Conservation (phyloP, 2,113 vertebrate species). For the Paracyprichromis sp. region DNA sequence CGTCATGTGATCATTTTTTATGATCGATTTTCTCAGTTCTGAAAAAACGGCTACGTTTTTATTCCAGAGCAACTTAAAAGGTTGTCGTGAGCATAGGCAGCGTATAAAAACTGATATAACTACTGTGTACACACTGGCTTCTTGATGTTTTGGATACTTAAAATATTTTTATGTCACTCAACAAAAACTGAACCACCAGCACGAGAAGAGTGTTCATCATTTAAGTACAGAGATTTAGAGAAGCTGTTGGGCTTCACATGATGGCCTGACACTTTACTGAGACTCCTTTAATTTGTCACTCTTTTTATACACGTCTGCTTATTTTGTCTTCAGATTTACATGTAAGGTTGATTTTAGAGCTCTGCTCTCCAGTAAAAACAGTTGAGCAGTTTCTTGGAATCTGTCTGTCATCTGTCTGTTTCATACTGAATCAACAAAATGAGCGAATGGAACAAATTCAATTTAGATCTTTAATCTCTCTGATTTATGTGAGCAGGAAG, state of each 20-base stretch:
- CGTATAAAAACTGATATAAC: not conserved
- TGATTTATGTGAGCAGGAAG: not conserved
- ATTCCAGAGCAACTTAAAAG: not conserved
- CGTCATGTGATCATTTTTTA: accelerated
- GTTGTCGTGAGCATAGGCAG: accelerated
- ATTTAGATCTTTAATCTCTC: not conserved
- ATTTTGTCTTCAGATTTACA: not conserved
- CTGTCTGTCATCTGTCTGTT: not conserved
- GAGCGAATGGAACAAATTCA: not conserved
- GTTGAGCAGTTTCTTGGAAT: not conserved
- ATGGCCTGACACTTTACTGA: not conserved
- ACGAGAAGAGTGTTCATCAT: accelerated
- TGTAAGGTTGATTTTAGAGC: not conserved
- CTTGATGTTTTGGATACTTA: not conserved
- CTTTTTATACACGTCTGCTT: not conserved
- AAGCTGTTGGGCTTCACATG: not conserved
- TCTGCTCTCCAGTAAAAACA: not conserved
- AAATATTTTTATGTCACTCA: not conserved
- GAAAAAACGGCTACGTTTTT: accelerated
- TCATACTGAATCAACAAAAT: not conserved
- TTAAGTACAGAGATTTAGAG: not conserved
- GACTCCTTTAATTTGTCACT: not conserved
- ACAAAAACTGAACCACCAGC: not conserved
- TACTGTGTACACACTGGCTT: not conserved
- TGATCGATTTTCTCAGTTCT: not conserved